These are phyloP conservation scores for Hyaena hyaena DNA, from an alignment of 2,113 vertebrate genomes.

Conservation along the genomic window DNA sequence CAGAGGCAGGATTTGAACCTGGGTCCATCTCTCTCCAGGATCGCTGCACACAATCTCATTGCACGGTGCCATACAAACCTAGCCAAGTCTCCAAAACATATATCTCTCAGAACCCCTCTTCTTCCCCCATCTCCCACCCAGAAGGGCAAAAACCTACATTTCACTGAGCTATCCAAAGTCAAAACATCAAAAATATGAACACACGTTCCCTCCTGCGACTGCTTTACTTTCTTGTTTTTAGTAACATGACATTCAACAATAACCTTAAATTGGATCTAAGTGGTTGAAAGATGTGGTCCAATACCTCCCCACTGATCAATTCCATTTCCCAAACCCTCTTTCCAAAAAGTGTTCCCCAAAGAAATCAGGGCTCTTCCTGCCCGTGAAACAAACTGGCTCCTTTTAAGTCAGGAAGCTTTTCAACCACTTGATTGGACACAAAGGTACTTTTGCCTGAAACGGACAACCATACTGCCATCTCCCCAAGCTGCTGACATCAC, in stretches of 20 bases:
- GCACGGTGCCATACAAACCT: fast-evolving
- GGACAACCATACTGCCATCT: fast-evolving
- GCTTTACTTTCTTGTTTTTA: not conserved
- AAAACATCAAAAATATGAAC: not conserved
- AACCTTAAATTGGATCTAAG: not conserved
- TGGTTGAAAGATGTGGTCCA: not conserved
- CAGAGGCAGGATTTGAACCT: not conserved
- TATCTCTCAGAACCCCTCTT: not conserved
- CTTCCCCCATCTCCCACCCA: not conserved
- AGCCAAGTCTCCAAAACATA: not conserved
- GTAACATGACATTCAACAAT: not conserved
- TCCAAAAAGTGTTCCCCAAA: not conserved
- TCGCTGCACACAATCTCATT: not conserved
- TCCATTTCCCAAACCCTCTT: not conserved
- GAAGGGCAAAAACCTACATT: not conserved
- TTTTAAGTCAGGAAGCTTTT: not conserved
- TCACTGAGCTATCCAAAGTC: not conserved
- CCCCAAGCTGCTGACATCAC: not conserved
- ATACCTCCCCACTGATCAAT: not conserved
- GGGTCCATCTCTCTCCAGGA: not conserved
- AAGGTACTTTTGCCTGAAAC: fast-evolving
- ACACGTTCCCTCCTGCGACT: not conserved
- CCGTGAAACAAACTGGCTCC: not conserved
- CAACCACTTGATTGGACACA: fast-evolving
- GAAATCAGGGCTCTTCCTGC: not conserved